Evolutionary conservation across 1,140 invertebrate genomes (phyloP).

Genomic region (Sarcophaga peregrina): DNA sequence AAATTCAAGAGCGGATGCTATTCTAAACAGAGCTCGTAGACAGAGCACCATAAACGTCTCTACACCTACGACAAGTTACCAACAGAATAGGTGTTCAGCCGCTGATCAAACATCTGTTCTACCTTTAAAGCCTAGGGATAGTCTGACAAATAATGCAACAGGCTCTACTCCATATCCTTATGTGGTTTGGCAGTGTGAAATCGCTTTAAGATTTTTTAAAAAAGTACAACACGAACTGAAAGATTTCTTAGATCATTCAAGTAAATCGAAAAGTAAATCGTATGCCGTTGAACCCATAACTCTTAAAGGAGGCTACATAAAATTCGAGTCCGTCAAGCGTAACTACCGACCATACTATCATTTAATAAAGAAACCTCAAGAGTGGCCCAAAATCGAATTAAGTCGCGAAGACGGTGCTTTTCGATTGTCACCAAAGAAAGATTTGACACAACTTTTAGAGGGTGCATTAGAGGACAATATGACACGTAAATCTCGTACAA

Average conservation of each 20-base stretch:
- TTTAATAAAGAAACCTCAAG: slow-evolving; percentile 61
- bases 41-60: slow-evolving; percentile 22
- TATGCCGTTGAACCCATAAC: slow-evolving; percentile 50
- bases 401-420: slow-evolving; percentile 62
- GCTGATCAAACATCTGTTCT: neutral
- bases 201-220: slow-evolving; percentile 65
- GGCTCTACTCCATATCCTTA: slow-evolving; percentile 58
- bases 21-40: slow-evolving; percentile 71
- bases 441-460: slow-evolving; percentile 40
- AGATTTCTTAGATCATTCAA: slow-evolving; percentile 53
- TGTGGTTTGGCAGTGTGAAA: slow-evolving; percentile 69
- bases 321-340: slow-evolving; percentile 61
- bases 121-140: slow-evolving; percentile 2
- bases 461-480: slow-evolving; percentile 32
- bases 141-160: slow-evolving; percentile 5
- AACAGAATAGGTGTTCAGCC: neutral
- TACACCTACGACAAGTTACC: slow-evolving; percentile 42
- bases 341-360: slow-evolving; percentile 63
- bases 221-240: slow-evolving; percentile 59
- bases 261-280: slow-evolving; percentile 22
- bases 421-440: slow-evolving; percentile 52
- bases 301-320: slow-evolving; percentile 58
- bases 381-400: slow-evolving; percentile 64
- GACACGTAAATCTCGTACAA: slow-evolving; percentile 48
- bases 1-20: slow-evolving; percentile 76